phyloP scores from a whole-genome alignment of 1,140 invertebrate genomes.

The Brachionus plicatilis region DNA sequence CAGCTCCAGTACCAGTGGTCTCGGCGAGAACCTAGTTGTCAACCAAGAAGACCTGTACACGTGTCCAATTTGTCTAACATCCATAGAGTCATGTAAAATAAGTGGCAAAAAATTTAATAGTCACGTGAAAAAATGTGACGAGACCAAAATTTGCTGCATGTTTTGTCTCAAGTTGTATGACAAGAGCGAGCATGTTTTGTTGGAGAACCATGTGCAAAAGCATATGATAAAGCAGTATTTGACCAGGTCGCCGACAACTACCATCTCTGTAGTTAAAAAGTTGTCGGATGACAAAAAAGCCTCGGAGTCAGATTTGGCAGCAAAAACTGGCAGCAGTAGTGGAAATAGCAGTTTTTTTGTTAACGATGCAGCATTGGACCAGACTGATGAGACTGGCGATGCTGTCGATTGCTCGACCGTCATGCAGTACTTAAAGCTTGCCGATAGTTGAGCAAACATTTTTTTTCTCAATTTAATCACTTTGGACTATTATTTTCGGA shows the following conservation, averaged over 20 bases:
- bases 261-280: background rate
- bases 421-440: background rate
- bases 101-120: background rate
- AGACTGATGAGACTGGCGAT: background rate
- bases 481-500: background rate
- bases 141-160: background rate
- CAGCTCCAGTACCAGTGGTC: background rate
- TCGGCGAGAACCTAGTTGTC: background rate
- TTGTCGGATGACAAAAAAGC: background rate
- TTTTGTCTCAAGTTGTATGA: constrained; percentile 36
- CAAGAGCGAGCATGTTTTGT: background rate
- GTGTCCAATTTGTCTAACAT: background rate
- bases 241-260: constrained; percentile 13
- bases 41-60: constrained; percentile 16
- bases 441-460: background rate
- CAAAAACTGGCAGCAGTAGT: background rate
- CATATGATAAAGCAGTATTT: constrained; percentile 25
- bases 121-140: constrained; percentile 31
- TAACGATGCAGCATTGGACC: background rate
- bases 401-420: background rate
- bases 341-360: constrained; percentile 8
- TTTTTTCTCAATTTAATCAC: background rate
- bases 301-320: background rate
- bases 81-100: constrained; percentile 20
- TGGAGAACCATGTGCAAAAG: constrained; percentile 31